Evolutionary conservation across 2,797 vertebrate species (phyloP).

Genomic region (Acanthiza pusilla): DNA sequence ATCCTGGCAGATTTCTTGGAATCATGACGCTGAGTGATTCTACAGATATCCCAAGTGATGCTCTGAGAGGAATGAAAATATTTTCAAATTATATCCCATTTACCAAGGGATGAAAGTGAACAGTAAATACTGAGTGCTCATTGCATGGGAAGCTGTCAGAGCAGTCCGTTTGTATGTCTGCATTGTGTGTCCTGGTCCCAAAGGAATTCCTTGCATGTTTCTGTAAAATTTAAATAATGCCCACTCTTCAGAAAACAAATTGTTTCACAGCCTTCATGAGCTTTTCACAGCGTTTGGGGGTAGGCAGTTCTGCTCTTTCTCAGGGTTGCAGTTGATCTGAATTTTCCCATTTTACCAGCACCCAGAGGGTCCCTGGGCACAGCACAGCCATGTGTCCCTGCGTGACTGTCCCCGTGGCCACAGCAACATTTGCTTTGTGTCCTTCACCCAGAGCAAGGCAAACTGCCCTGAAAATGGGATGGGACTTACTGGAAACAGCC

Average conservation of each 20-base stretch:
- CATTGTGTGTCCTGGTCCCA: neutral
- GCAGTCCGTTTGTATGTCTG: neutral
- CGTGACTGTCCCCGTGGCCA: neutral
- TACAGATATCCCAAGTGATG: constrained; percentile 59
- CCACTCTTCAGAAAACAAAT: neutral
- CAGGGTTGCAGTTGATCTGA: neutral
- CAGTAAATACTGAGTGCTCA: neutral
- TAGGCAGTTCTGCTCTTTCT: constrained; percentile 6
- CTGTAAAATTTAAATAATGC: neutral
- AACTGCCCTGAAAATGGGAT: neutral
- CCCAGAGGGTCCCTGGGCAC: neutral
- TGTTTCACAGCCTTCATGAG: neutral
- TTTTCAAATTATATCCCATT: constrained; percentile 25
- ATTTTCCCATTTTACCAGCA: neutral
- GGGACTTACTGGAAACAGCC: neutral
- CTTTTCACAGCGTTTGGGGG: neutral
- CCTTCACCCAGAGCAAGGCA: neutral
- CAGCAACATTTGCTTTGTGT: fast-evolving
- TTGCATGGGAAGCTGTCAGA: constrained; percentile 25
- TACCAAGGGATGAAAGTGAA: constrained; percentile 7
- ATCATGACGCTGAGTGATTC: constrained; percentile 34
- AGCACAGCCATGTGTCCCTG: neutral
- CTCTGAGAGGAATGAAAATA: constrained; percentile 48
- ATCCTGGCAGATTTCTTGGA: constrained; percentile 51
- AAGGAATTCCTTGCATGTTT: constrained; percentile 6